Evolutionary conservation across 2,888 invertebrate genomes (phyloP).

Genomic region (Nomada ruficornis): DNA sequence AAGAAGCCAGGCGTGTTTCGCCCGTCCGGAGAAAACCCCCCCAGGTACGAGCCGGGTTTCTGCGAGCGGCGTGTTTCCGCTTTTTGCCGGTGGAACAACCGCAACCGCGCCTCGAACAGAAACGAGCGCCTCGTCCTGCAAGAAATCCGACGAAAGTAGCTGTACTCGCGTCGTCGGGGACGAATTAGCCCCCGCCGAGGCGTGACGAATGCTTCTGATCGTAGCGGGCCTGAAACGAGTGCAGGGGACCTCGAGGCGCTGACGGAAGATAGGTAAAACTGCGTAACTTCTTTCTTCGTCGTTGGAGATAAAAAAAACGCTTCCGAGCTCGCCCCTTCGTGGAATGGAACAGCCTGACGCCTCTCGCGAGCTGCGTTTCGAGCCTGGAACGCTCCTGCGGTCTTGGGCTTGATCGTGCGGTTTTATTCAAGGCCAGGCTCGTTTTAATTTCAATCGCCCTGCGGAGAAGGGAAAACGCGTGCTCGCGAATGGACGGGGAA

Average conservation of each 20-base stretch:
- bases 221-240: slow-evolving; percentile 61
- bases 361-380: slow-evolving; percentile 9
- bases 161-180: slow-evolving; percentile 55
- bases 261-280: background rate
- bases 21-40: background rate
- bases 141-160: slow-evolving; percentile 55
- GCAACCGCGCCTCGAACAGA: slow-evolving; percentile 23
- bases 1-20: slow-evolving; percentile 25
- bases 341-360: slow-evolving; percentile 47
- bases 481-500: background rate
- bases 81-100: slow-evolving; percentile 46
- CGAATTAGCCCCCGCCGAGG: slow-evolving; percentile 70
- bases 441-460: slow-evolving; percentile 12
- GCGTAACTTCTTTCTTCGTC: slow-evolving; percentile 20
- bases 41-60: background rate
- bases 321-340: slow-evolving; percentile 34
- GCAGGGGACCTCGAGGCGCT: background rate
- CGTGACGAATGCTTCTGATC: slow-evolving; percentile 73
- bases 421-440: slow-evolving; percentile 11
- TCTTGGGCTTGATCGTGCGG: slow-evolving; percentile 9
- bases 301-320: background rate
- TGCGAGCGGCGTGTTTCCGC: slow-evolving; percentile 16
- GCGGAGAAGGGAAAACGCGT: too few species aligned
- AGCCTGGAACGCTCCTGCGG: background rate
- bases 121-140: slow-evolving; percentile 50